These are phyloP conservation scores for Sterrhoptilus dennistouni DNA, from an alignment of 2,113 vertebrate species.

Conservation along the genomic window DNA sequence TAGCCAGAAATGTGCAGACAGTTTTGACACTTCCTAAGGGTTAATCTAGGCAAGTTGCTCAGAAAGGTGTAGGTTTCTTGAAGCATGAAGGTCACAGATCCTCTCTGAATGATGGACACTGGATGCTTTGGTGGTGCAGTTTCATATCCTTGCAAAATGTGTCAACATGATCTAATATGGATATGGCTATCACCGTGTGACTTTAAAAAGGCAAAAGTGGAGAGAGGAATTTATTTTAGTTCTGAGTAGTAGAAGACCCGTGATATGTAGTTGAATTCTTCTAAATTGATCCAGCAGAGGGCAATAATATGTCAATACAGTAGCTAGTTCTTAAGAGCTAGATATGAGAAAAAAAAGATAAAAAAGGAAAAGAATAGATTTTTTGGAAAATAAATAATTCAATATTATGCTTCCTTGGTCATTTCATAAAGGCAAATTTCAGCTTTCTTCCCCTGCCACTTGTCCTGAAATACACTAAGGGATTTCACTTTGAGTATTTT, in stretches of 20 bases:
- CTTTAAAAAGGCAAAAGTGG: neutral
- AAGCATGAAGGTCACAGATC: neutral
- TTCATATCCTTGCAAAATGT: neutral
- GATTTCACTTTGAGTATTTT: neutral
- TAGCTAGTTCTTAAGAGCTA: neutral
- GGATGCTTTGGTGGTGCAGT: neutral
- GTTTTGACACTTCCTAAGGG: neutral
- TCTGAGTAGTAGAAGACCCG: neutral
- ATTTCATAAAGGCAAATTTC: neutral
- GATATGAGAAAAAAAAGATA: neutral
- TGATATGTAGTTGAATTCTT: slow-evolving; percentile 21
- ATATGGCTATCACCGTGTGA: neutral
- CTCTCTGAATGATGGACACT: neutral
- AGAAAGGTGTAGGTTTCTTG: neutral
- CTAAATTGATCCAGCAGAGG: slow-evolving; percentile 60
- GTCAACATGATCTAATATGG: neutral
- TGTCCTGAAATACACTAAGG: neutral
- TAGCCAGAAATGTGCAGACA: neutral
- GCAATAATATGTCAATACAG: slow-evolving; percentile 61
- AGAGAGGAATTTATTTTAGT: neutral
- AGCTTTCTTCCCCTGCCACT: neutral
- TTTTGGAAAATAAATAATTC: neutral
- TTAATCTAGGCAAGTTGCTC: neutral
- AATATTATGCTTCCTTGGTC: neutral
- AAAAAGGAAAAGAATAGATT: neutral